Evolutionary conservation across 2,888 invertebrate species (phyloP).

Genomic region (Drosophila crucigera): DNA sequence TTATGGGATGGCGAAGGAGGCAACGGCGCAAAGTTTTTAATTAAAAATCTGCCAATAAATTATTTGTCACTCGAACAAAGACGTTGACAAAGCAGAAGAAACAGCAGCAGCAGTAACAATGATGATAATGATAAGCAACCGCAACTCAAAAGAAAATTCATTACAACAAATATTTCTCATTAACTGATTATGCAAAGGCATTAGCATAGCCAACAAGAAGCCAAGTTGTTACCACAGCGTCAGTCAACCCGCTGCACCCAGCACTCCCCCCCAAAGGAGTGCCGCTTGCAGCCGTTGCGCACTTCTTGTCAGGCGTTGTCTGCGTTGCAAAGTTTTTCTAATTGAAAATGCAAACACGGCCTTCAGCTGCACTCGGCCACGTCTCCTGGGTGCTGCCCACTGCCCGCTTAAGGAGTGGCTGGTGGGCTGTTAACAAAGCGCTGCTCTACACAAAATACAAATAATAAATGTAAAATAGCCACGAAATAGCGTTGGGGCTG

Average conservation of each 20-base stretch:
- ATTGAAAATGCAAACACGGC: slow-evolving; percentile 77
- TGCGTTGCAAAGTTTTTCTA: slow-evolving; percentile 73
- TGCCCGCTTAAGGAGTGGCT: slow-evolving; percentile 29
- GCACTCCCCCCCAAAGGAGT: background rate
- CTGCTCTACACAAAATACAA: slow-evolving; percentile 66
- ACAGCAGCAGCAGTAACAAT: slow-evolving; percentile 41
- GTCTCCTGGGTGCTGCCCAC: slow-evolving; percentile 28
- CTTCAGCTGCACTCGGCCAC: slow-evolving; percentile 42
- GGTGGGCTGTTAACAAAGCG: slow-evolving; percentile 23
- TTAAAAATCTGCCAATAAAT: slow-evolving; percentile 80
- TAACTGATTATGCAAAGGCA: slow-evolving; percentile 79
- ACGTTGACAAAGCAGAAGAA: slow-evolving; percentile 32
- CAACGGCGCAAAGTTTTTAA: slow-evolving; percentile 60
- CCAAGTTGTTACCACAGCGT: slow-evolving; percentile 48
- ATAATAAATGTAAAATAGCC: slow-evolving; percentile 80
- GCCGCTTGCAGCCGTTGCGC: slow-evolving; percentile 35
- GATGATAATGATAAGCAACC: slow-evolving; percentile 52
- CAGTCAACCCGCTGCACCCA: background rate
- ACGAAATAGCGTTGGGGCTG: slow-evolving; percentile 62
- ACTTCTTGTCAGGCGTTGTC: slow-evolving; percentile 68
- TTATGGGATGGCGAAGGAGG: background rate
- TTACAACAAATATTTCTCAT: slow-evolving; percentile 80
- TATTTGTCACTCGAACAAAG: slow-evolving; percentile 69
- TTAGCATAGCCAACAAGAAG: slow-evolving; percentile 69
- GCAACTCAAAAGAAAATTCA: slow-evolving; percentile 72